Evolutionary conservation across 2,888 invertebrate genomes (phyloP), one percentile per base, ranked within the genome.

Genomic region (Bursaphelenchus okinawaensis): DNA sequence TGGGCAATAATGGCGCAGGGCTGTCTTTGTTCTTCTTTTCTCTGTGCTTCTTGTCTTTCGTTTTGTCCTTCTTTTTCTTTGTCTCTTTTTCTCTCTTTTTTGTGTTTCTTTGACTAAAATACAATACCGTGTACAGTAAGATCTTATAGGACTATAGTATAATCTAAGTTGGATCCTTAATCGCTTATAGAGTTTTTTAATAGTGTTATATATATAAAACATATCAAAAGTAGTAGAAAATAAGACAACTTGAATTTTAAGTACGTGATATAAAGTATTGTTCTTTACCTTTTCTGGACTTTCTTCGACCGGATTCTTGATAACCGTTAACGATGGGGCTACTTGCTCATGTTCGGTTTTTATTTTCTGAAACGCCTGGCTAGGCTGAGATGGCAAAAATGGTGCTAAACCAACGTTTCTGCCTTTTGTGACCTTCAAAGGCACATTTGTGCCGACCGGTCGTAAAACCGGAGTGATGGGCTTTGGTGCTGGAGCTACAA

Each of bases 21-120:
- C 31, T 23, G 23, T 31, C 50, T 40, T 67, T 65, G 22, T 68
- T 62, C 40, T 54, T 31, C 51, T 65, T 55, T 16, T 52, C 52
- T 51, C 31, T 50, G 60, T 57, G 29, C 63, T 59, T 54, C 51
- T 54, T 40, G 7, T 59, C 24, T 22, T 59, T 59, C 16, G 16
- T 54, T 26, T 59, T 59, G 19, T 59, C 20, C 26, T 54, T 54
- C 19, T 54, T 19, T 4, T 54, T 23, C 52, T 50, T 59, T 26
- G 29, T 50, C n/a, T 40, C 40, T 4, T 40, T 40, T 16, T 40
- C 40, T 40, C n/a, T 40, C n/a, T 40, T 40, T 40, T n/a, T 40
- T 40, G 40, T 40, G 40, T 40, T 40, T 40, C 40, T 40, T 40
- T 4, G 40, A 40, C 40, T 40, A 40, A 40, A 40, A 40, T n/a